A percentile compares a stretch with the other conserved stretches of the same genome.
Evolutionary conservation across 2,113 vertebrate genomes (phyloP).

Genomic region (Todiramphus chloris): DNA sequence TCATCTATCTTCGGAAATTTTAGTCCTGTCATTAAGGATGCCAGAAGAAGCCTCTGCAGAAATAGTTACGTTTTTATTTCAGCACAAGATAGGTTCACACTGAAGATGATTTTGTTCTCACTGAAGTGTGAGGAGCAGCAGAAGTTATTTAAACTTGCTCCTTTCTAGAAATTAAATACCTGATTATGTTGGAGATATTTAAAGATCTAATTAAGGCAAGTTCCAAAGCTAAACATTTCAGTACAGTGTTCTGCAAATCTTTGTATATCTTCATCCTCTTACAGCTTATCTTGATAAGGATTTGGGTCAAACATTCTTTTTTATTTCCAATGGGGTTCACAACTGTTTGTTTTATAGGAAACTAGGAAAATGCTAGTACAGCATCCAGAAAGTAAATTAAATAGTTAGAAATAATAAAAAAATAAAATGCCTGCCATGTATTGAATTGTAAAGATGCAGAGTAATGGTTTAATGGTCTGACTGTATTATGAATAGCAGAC

Average conservation of each 20-base stretch:
- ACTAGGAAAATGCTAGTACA: background rate
- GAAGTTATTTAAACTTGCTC: background rate
- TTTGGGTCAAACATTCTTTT: background rate
- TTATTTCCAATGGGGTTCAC: background rate
- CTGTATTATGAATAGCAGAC: background rate
- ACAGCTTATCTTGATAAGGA: background rate
- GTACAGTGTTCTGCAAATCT: background rate
- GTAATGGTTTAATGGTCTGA: background rate
- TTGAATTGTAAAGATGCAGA: background rate
- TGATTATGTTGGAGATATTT: background rate
- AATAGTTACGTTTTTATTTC: constrained; percentile 8
- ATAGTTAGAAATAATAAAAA: background rate
- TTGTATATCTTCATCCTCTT: background rate
- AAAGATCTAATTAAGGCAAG: background rate
- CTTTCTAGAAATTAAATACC: background rate
- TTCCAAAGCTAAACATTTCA: background rate
- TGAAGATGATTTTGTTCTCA: background rate
- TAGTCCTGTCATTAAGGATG: background rate
- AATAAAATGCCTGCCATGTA: background rate
- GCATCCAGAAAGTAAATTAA: background rate
- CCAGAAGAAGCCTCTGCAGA: background rate
- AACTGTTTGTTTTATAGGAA: background rate
- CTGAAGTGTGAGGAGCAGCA: background rate
- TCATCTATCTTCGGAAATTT: background rate
- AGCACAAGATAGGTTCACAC: background rate